Evolutionary conservation across 2,113 vertebrate genomes (phyloP), one percentile per base, ranked within the genome.

Genomic region (Pseudorectes ferrugineus): DNA sequence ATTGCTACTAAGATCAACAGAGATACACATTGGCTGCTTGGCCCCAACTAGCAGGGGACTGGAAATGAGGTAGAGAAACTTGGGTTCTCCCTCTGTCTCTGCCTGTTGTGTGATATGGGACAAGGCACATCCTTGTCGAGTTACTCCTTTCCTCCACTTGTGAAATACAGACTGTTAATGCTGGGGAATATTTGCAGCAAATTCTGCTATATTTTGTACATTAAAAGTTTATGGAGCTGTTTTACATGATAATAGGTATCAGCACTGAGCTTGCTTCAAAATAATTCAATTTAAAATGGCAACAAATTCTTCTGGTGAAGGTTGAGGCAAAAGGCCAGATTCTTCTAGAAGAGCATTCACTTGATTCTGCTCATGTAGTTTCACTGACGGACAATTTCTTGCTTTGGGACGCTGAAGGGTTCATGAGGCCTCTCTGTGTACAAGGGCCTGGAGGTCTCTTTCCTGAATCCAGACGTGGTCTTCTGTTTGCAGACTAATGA

Each of bases 401-500:
- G 38, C 6, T 59, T 66, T 52, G 46, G 43, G 35, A 71, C 1
- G 1, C 22, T 31, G 45, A 80, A 59, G 31, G 10, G 20, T 33
- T 66, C 14, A 13, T 0, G 0, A 87, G 26, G 17, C 12, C 11
- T 23, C 4, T 9, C 20, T 25, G 10, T 62, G 5, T 49, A 12
- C 51, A 66, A 35, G n/a, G 31, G 15, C 31, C 8, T 31, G 29
- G 40, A 48, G 20, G 24, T 77, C 74, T 59, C 52, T 65, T n/a
- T 14, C 31, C 16, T 51, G 81, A 95, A 89, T 71, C 73, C 58
- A 70, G 71, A 67, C 17, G 3, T 73, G 19, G 8, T 89, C 58
- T 96, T 95, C 28, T 97, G 28, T 89, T 85, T 89, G 38, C 97
- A 99, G 99, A 94, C 98, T 71, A 99, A 98, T 62, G 95, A 89